A percentile compares a stretch with the other conserved stretches of the same genome.
phyloP scores from a whole-genome alignment of 2,113 vertebrate genomes.

The Sarotherodon lohbergeri region DNA sequence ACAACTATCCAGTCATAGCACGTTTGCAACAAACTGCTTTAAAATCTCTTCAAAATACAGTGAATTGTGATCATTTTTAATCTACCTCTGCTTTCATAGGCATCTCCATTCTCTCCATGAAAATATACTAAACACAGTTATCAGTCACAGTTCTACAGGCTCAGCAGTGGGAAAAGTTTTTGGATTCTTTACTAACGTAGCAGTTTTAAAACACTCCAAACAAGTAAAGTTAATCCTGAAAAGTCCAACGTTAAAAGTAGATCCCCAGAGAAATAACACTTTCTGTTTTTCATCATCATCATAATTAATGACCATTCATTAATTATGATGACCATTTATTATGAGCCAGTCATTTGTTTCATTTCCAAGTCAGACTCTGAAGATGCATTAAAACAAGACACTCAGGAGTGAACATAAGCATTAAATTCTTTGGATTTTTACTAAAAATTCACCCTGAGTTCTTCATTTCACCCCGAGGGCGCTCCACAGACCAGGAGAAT shows the following conservation, averaged over 20 bases:
- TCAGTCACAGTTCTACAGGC: not conserved
- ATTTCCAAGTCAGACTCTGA: not conserved
- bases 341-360: not conserved
- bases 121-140: not conserved
- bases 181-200: not conserved
- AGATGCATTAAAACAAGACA: not conserved
- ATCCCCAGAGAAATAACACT: not conserved
- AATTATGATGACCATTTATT: not conserved
- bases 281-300: not conserved
- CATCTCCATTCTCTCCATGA: not conserved
- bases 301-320: not conserved
- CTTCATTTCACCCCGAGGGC: fast-evolving
- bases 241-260: not conserved
- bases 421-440: not conserved
- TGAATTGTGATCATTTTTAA: not conserved
- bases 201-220: not conserved
- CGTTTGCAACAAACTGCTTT: not conserved
- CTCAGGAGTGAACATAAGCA: fast-evolving
- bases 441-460: not conserved
- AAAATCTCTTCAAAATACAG: not conserved
- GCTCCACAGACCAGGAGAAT: fast-evolving
- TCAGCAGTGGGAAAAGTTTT: not conserved
- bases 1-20: not conserved
- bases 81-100: not conserved
- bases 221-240: not conserved